Base-by-base conservation (phyloP, 2,113 vertebrate genomes). In the Eolophus roseicapilla region DNA sequence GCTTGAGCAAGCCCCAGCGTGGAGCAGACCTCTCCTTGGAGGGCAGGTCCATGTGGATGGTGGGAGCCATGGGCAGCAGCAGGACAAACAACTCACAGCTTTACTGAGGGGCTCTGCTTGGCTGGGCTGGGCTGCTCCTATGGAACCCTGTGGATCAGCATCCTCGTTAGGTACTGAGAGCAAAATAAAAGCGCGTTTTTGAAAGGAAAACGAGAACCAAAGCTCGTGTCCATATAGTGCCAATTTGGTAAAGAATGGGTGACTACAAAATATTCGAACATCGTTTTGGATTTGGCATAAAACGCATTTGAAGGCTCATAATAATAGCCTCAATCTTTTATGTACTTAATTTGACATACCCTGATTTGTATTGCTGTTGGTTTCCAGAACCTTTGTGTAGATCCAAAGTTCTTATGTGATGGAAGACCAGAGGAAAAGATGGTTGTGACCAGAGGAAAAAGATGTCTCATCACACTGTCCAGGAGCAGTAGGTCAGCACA, bases 1-100 rank as follows among this genome's bases (percentile, higher is more conserved):
- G 63, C 74, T 47, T 4, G 4, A 44, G 15, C 0, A 0, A 73
- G 52, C 47, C 33, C 35, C 41, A 47, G 82, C 0, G 0, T 2
- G 1, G 79, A 53, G 82, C 35, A 31, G 84, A 43, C 2, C 39
- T 9, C 35, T 25, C 35, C 49, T 1, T 1, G 5, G 67, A 7
- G 12, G 33, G 28, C 60, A 44, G 13, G 60, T 17, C 37, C 9
- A 0, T 2, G 1, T 3, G 28, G 81, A 39, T 17, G n/a, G 52
- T 35, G 65, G 82, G 47, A 0, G 0, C 75, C 1, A 1, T 4
- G 50, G 41, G 81, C 1, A 13, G 29, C 59, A 33, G 59, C 3
- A 6, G 76, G 64, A 65, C 52, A 13, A 0, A 2, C 9, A 60
- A 37, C 46, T 11, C 67, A 6, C 4, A 2, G 16, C 76, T 64